Conservation (phyloP, 2,888 invertebrate species). For the Lasioglossum villosulum region DNA sequence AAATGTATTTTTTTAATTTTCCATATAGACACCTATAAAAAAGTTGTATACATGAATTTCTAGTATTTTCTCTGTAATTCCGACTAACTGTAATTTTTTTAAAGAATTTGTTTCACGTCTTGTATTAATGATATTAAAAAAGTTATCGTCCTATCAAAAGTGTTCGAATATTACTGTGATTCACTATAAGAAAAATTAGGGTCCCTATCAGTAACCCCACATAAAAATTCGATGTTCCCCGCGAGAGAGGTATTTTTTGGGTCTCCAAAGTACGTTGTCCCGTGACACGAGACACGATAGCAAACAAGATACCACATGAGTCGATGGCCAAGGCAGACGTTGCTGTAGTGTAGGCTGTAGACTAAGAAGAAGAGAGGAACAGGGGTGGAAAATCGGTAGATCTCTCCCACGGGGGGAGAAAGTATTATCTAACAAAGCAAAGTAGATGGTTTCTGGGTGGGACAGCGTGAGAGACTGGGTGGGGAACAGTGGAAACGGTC, state of each 20-base stretch:
- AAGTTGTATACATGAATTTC: too few species aligned
- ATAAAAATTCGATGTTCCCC: neutral
- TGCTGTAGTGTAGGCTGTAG: neutral
- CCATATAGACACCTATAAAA: too few species aligned
- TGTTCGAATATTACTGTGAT: too few species aligned
- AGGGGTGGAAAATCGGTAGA: constrained; percentile 2
- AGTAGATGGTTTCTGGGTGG: neutral
- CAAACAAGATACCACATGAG: neutral
- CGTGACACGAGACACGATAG: neutral
- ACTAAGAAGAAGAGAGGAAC: neutral
- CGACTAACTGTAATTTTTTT: too few species aligned
- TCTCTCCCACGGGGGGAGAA: neutral
- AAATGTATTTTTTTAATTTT: too few species aligned
- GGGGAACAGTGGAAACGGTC: neutral
- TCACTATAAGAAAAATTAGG: neutral
- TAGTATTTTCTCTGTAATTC: too few species aligned
- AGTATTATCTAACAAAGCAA: constrained; percentile 6
- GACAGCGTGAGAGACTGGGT: neutral
- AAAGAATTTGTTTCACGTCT: too few species aligned
- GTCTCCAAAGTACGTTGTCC: neutral
- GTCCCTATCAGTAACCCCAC: neutral
- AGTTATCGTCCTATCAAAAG: too few species aligned
- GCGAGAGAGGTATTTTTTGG: neutral
- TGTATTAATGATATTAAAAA: too few species aligned
- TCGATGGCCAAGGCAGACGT: neutral